A percentile compares a stretch with the other conserved stretches of the same genome.
These are phyloP conservation scores for Camponotus vicinus DNA, from an alignment of 1,140 invertebrate genomes.

Conservation along the genomic window DNA sequence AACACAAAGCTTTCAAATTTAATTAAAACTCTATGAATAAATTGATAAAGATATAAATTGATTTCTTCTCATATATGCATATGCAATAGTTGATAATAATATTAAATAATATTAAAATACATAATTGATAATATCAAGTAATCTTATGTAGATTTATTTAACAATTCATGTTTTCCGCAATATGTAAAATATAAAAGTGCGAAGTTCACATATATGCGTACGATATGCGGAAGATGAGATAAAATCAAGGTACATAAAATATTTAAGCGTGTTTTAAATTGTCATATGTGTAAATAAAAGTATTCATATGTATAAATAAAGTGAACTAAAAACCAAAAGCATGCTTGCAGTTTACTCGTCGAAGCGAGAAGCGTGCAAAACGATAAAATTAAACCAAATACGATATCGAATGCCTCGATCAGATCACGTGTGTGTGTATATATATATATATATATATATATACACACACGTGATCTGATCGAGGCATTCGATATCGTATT, in stretches of 20 bases:
- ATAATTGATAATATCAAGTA: not conserved
- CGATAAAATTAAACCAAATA: too few relatives aligned
- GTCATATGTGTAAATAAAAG: not conserved
- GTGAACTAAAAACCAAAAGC: not conserved
- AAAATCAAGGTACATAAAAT: not conserved
- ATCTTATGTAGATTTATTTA: constrained; percentile 11
- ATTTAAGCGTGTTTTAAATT: not conserved
- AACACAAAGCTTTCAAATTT: not conserved
- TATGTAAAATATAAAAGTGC: not conserved
- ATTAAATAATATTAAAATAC: constrained; percentile 3
- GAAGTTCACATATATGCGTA: not conserved
- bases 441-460: too few relatives aligned
- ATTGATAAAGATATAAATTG: not conserved
- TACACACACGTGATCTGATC: too few relatives aligned
- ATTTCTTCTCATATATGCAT: not conserved
- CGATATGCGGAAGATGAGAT: not conserved
- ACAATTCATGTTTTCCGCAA: not conserved
- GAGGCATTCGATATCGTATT: too few relatives aligned
- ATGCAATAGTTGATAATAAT: not conserved
- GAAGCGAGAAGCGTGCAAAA: not conserved
- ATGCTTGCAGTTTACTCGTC: not conserved
- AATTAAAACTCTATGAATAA: not conserved
- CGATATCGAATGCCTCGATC: too few relatives aligned
- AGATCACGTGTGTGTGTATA: too few relatives aligned
- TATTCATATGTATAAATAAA: constrained; percentile 6